Percentiles rank a stretch among this genome's conserved stretches.
phyloP scores from a whole-genome alignment of 2,797 vertebrate species.

The Enteromius mattozi region DNA sequence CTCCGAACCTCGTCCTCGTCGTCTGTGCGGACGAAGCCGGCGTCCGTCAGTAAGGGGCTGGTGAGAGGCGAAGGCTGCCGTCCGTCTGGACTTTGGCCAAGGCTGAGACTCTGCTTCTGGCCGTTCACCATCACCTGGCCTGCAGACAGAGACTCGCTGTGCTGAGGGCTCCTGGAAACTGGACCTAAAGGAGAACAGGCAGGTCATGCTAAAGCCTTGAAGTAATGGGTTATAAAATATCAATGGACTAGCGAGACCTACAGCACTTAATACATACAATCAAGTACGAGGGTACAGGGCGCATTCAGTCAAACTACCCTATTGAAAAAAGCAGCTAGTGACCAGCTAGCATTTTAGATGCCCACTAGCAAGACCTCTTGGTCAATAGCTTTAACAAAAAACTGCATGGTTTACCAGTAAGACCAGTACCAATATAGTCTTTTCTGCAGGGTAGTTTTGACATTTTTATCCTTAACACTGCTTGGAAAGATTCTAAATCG shows the following conservation, averaged over 20 bases:
- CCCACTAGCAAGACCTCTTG: background rate
- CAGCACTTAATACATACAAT: background rate
- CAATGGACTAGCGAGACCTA: background rate
- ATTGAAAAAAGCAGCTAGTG: constrained; percentile 2
- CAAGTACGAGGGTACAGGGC: background rate
- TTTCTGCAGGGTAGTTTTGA: constrained; percentile 41
- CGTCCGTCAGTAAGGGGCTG: constrained; percentile 91
- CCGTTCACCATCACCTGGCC: constrained; percentile 85
- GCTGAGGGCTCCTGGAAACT: constrained; percentile 86
- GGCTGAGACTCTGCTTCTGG: constrained; percentile 50
- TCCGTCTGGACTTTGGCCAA: constrained; percentile 61
- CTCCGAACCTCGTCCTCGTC: constrained; percentile 93
- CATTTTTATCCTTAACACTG: constrained; percentile 10
- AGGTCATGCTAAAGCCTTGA: background rate
- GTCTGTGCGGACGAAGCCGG: constrained; percentile 85
- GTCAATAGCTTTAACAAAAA: background rate
- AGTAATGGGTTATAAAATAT: background rate
- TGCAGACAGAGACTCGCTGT: constrained; percentile 86
- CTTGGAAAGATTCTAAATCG: background rate
- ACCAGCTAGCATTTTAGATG: background rate
- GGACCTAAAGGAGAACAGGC: constrained; percentile 74
- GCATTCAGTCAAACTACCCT: constrained; percentile 11
- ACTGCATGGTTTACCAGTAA: background rate
- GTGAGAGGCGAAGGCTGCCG: constrained; percentile 87
- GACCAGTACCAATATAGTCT: background rate